phyloP scores from a whole-genome alignment of 2,888 invertebrate genomes.

The Agrochola lychnidis region DNA sequence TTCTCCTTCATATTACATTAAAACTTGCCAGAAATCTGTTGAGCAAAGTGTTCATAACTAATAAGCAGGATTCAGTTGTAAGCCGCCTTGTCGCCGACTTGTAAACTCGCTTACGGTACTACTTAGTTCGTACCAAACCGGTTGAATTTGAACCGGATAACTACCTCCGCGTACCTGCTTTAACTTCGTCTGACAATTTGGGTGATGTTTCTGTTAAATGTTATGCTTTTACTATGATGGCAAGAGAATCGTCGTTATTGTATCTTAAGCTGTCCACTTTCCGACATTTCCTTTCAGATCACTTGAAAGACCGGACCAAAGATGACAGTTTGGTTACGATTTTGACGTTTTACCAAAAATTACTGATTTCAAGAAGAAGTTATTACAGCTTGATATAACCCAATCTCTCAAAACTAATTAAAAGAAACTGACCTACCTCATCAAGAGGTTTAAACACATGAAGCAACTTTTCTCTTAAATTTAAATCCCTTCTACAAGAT shows the following conservation, averaged over 20 bases:
- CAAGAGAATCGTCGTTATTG: too few relatives aligned
- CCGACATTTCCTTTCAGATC: background rate
- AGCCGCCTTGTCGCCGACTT: slow-evolving; percentile 37
- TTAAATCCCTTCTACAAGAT: background rate
- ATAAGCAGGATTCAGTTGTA: slow-evolving; percentile 21
- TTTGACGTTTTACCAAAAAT: background rate
- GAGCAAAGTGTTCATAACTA: slow-evolving; percentile 44
- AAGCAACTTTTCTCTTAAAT: background rate
- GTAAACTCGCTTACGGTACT: slow-evolving; percentile 11
- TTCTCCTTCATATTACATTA: slow-evolving; percentile 6
- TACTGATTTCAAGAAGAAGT: background rate
- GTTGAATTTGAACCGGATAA: background rate
- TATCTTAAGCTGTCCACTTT: background rate
- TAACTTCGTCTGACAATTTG: slow-evolving; percentile 21
- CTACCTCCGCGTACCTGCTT: background rate
- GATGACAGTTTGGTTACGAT: background rate
- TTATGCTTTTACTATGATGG: background rate
- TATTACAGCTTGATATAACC: background rate
- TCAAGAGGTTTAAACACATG: background rate
- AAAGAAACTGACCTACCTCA: background rate
- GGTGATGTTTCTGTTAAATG: slow-evolving; percentile 1
- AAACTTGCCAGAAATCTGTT: slow-evolving; percentile 28
- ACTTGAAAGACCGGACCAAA: background rate
- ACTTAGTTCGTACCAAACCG: slow-evolving; percentile 17
- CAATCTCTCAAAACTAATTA: background rate